Evolutionary conservation across 2,888 invertebrate species (phyloP), one percentile per base, ranked within the genome.

Genomic region (Fabriciana adippe): DNA sequence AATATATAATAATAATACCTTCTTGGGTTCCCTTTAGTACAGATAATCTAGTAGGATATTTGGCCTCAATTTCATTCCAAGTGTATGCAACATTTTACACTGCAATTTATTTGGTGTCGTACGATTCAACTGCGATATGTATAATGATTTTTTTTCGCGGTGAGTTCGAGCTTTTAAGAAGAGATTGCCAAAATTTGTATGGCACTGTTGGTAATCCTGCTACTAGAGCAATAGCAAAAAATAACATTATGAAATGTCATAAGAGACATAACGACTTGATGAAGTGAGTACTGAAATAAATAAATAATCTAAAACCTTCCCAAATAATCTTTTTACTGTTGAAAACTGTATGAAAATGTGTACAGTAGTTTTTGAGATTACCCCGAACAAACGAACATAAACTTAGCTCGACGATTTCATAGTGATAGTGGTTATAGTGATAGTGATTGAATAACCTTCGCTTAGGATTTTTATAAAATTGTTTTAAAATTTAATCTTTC

Each of bases 21-120:
- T 88, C 88, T 0, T 90, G 89, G 89, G 82, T 88, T 0, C 90
- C 90, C 0, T 88, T 88, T 55, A 78, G 88, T 66, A 89, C 89
- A 65, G 84, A 76, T 6, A 81, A 73, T 2, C 48, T 77, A 6
- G 60, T 68, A 11, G 88, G 88, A 0, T 88, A 88, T 69, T 55
- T 88, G 1, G 72, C 69, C 0, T 86, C 87, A 0, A 85, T 83
- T 0, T 48, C 75, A 0, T 80, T 79, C 21, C 89, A 90, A 75
- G 81, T 80, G 15, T 86, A 79, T 51, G 88, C 82, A 0, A 80
- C 86, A 0, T 77, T 88, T 0, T 85, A 85, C 2, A 89, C 87
- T 0, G 83, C 84, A 0, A 86, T 86, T 0, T 90, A 87, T 86
- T 88, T 90, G 2, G 85, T 86, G 0, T 85, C 89, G 0, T 90